Base-by-base conservation (phyloP, 2,888 invertebrate genomes). In the Anagyrus pseudococci region DNA sequence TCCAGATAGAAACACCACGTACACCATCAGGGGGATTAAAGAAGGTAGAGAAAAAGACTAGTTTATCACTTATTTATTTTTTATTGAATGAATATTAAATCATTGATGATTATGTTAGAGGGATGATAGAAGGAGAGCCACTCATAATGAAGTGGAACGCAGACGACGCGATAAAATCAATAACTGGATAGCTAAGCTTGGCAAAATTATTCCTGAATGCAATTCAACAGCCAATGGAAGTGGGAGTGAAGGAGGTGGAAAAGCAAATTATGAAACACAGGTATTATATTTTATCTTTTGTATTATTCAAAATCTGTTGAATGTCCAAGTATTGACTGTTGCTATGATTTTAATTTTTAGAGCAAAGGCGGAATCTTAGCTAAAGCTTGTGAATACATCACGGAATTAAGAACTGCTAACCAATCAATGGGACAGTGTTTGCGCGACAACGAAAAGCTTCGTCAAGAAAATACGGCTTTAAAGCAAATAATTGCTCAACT, bases 291-390 rank as follows among this genome's bases (percentile, higher is more conserved):
- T n/a, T n/a, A n/a, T n/a, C n/a, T n/a, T 47, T 53, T 22, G 17
- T 19, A 43, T n/a, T n/a, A n/a, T n/a, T n/a, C n/a, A n/a, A 8
- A 37, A 37, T 8, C 2, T 37, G 33, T 13, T 4, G 3, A n/a
- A n/a, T n/a, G n/a, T n/a, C 15, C n/a, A 33, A 49, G 10, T 29
- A 37, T 37, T 37, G 8, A 37, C 2, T 37, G 33, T 22, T 20
- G 2, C 10, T 23, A 17, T 10, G 43, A 17, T 19, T 17, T 41
- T 43, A n/a, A 4, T 43, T 43, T 64, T 60, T 72, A 93, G 86
- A 96, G 96, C 76, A 98, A 98, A 84, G 96, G 97, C 17, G 96
- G 95, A 60, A 96, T 97, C 72, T 82, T 98, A 71, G 93, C 96
- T 6, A 97, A 96, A 82, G 96, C 97, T 0, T 97, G 96, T 80